Evolutionary conservation across 2,888 invertebrate species (phyloP).

Genomic region (Ctena decussata): DNA sequence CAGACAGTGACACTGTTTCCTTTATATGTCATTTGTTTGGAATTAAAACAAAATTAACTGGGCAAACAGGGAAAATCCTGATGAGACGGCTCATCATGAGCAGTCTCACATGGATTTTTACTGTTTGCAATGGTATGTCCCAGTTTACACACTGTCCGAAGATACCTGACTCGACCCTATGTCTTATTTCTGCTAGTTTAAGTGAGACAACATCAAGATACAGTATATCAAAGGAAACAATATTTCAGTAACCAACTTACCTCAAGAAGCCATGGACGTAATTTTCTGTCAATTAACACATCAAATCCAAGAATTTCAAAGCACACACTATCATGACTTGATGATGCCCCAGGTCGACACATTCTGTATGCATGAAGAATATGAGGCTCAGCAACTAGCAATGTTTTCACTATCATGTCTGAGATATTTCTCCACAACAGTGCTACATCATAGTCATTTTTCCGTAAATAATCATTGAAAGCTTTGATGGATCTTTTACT

Average conservation of each 20-base stretch:
- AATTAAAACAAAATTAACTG: too few relatives aligned
- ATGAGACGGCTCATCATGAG: too few relatives aligned
- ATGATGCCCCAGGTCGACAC: conserved; percentile 86
- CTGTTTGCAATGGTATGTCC: too few relatives aligned
- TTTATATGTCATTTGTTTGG: too few relatives aligned
- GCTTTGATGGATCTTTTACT: conserved; percentile 86
- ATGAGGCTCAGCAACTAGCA: conserved; percentile 86
- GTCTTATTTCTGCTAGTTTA: too few relatives aligned
- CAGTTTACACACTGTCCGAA: too few relatives aligned
- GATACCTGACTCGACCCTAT: too few relatives aligned
- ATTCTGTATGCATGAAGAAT: conserved; percentile 86
- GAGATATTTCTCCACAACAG: conserved; percentile 85
- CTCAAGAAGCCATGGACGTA: conserved; percentile 87
- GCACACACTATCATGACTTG: conserved; percentile 86
- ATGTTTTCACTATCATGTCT: conserved; percentile 86
- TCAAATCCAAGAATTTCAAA: conserved; percentile 87
- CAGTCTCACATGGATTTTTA: too few relatives aligned
- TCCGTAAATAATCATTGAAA: conserved; percentile 85
- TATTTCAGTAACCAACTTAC: conserved; percentile 77
- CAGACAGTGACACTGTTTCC: too few relatives aligned
- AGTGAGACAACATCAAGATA: too few relatives aligned
- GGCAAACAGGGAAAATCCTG: too few relatives aligned
- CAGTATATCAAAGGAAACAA: too few relatives aligned
- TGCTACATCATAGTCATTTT: conserved; percentile 84
- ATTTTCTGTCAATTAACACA: conserved; percentile 85